These are phyloP conservation scores for Chionodraco myersi DNA, from an alignment of 2,113 vertebrate genomes.

Conservation along the genomic window DNA sequence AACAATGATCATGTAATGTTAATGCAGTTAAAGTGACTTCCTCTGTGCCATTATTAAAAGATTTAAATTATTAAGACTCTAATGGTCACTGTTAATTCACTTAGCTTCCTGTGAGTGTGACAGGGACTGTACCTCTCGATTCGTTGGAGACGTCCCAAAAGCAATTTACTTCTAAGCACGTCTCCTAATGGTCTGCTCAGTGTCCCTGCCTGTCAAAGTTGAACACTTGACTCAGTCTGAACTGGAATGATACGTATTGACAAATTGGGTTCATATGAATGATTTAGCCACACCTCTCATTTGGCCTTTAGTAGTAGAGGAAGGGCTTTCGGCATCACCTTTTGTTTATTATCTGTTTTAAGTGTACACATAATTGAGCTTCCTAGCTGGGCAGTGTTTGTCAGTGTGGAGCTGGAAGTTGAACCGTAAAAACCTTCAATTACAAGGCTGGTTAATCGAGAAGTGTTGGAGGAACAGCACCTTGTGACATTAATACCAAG, in stretches of 20 bases:
- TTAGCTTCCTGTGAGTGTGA: conserved; percentile 59
- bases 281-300: conserved; percentile 25
- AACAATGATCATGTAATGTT: conserved; percentile 78
- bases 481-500: conserved; percentile 44
- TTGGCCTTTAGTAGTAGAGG: background rate
- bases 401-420: conserved; percentile 14
- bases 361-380: background rate
- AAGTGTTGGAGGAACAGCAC: conserved; percentile 27
- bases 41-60: conserved; percentile 74
- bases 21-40: conserved; percentile 74
- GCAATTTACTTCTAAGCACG: conserved; percentile 61
- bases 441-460: conserved; percentile 34
- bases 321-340: background rate
- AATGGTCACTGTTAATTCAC: conserved; percentile 78
- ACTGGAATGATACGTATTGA: conserved; percentile 47
- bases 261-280: conserved; percentile 53
- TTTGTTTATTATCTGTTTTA: background rate
- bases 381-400: background rate
- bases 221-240: conserved; percentile 23
- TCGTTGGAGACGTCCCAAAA: conserved; percentile 63
- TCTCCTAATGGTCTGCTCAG: conserved; percentile 47
- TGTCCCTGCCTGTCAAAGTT: conserved; percentile 54
- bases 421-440: conserved; percentile 14
- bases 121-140: conserved; percentile 47
- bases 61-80: conserved; percentile 80